Evolutionary conservation across 2,797 vertebrate genomes (phyloP).

Genomic region (Gallinago nigripennis): DNA sequence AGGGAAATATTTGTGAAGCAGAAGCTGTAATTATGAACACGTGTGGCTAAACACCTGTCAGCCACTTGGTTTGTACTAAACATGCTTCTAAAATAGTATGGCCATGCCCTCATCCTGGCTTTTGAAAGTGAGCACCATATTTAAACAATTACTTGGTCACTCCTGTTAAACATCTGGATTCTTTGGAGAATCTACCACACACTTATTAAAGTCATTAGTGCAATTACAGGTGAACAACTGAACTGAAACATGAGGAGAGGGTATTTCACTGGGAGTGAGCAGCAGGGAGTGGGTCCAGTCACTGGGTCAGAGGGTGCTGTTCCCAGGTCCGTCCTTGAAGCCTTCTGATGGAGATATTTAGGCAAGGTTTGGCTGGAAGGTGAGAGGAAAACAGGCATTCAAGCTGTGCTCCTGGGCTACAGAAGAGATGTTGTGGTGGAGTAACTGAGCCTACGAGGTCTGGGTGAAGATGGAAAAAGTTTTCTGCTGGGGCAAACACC

Average conservation of each 20-base stretch:
- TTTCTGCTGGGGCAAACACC: neutral
- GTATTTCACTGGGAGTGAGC: neutral
- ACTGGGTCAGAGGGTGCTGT: neutral
- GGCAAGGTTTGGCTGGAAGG: neutral
- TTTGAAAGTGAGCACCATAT: neutral
- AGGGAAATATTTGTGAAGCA: constrained; percentile 37
- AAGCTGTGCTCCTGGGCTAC: neutral
- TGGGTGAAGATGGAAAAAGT: neutral
- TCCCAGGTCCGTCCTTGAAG: neutral
- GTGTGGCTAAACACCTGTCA: constrained; percentile 17
- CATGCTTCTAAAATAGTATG: neutral
- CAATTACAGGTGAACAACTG: neutral
- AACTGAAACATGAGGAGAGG: neutral
- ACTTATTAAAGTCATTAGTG: neutral
- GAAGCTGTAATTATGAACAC: constrained; percentile 21
- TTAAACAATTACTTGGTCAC: neutral
- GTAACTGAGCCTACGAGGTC: neutral
- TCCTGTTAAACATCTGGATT: neutral
- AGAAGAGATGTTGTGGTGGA: neutral
- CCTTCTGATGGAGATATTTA: neutral
- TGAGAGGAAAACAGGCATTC: neutral
- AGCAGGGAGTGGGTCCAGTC: neutral
- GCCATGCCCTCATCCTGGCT: neutral
- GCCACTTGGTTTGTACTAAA: neutral
- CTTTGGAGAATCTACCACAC: neutral